A percentile compares a stretch with the other conserved stretches of the same genome.
Evolutionary conservation across 2,888 invertebrate species (phyloP).

Genomic region (Gastracanthus pulcherrimus): DNA sequence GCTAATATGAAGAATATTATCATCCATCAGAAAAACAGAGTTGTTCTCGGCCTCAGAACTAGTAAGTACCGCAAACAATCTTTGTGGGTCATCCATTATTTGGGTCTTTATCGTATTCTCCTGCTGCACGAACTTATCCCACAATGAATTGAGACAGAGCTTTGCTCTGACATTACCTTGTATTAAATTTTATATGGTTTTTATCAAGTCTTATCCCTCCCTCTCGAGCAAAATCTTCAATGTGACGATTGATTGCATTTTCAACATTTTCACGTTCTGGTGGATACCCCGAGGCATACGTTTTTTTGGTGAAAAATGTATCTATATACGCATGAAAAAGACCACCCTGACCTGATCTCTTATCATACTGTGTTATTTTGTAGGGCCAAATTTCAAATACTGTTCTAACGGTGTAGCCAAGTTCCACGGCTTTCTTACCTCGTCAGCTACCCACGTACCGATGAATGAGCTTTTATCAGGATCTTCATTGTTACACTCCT

Average conservation of each 20-base stretch:
- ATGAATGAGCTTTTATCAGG: no score
- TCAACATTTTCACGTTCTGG: not conserved
- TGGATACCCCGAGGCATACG: no score
- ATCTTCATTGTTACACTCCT: no score
- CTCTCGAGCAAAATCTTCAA: no score
- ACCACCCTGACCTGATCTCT: not conserved
- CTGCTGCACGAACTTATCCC: no score
- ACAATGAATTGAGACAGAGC: no score
- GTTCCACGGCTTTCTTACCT: not conserved
- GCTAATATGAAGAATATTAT: no score
- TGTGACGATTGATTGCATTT: not conserved
- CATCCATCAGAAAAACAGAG: no score
- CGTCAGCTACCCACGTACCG: no score
- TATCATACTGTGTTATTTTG: not conserved
- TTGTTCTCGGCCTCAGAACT: not conserved
- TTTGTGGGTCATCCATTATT: not conserved
- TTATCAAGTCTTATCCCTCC: not conserved
- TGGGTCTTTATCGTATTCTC: not conserved
- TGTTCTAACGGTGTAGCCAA: not conserved
- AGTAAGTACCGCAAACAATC: not conserved
- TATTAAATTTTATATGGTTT: not conserved
- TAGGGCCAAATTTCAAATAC: no score
- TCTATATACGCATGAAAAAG: not conserved
- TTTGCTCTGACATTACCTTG: not conserved
- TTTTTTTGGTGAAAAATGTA: not conserved